phyloP scores from a whole-genome alignment of 2,888 invertebrate species.

The Drosophila ezoana region DNA sequence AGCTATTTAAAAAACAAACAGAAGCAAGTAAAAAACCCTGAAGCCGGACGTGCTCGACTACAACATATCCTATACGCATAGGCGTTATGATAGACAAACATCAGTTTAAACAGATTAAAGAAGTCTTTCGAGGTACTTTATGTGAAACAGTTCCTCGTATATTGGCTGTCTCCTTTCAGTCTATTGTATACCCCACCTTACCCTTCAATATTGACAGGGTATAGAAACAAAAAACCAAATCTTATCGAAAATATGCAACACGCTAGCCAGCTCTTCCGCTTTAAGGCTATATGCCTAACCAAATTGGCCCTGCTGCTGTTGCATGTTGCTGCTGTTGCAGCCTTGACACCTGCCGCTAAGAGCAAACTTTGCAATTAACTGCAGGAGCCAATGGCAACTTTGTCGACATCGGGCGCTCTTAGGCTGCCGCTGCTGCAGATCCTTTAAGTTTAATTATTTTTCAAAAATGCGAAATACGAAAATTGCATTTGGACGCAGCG shows the following conservation, averaged over 20 bases:
- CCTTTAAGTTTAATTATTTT: slow-evolving; percentile 79
- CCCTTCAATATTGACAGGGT: background rate
- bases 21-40: background rate
- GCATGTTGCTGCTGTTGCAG: slow-evolving; percentile 27
- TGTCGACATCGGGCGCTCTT: slow-evolving; percentile 49
- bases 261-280: slow-evolving; percentile 27
- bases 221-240: slow-evolving; percentile 21
- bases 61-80: slow-evolving; percentile 1
- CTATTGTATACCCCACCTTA: background rate
- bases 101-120: background rate
- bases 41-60: background rate
- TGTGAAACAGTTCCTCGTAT: no score
- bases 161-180: background rate
- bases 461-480: slow-evolving; percentile 78
- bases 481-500: slow-evolving; percentile 74
- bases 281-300: slow-evolving; percentile 5
- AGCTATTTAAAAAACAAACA: slow-evolving; percentile 42
- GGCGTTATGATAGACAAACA: no score
- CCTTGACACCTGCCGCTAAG: slow-evolving; percentile 67
- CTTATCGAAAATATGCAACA: slow-evolving; percentile 68
- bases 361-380: slow-evolving; percentile 74
- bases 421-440: slow-evolving; percentile 39
- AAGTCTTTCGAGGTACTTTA: no score
- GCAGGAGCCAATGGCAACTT: slow-evolving; percentile 57
- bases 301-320: slow-evolving; percentile 21